These are phyloP conservation scores for Limenitis camilla DNA, from an alignment of 2,888 invertebrate genomes.

Conservation along the genomic window DNA sequence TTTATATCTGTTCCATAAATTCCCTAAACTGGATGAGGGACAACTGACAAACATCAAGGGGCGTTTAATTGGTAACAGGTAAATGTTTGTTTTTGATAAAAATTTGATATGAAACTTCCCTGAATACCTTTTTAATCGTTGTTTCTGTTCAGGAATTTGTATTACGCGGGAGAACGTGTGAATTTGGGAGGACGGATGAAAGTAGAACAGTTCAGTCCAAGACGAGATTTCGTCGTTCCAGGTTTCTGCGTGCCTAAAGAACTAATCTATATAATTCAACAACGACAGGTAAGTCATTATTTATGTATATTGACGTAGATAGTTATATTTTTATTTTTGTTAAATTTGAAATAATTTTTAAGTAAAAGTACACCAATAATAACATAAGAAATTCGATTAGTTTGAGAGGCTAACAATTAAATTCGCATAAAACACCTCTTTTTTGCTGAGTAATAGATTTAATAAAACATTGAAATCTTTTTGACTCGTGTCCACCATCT, in stretches of 20 bases:
- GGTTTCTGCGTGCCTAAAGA: constrained; percentile 77
- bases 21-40: constrained; percentile 83
- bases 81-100: constrained; percentile 49
- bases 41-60: constrained; percentile 83
- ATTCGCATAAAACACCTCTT: too few relatives aligned
- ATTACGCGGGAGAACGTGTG: constrained; percentile 77
- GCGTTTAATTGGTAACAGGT: constrained; percentile 85
- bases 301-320: background rate
- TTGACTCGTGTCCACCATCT: too few relatives aligned
- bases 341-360: too few relatives aligned
- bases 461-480: too few relatives aligned
- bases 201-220: constrained; percentile 77
- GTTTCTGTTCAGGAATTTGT: constrained; percentile 78
- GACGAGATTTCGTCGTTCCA: constrained; percentile 87
- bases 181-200: constrained; percentile 77
- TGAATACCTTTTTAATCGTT: background rate
- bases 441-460: too few relatives aligned
- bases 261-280: constrained; percentile 55
- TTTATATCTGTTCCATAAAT: constrained; percentile 81
- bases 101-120: background rate
- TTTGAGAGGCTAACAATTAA: too few relatives aligned
- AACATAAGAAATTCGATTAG: too few relatives aligned
- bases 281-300: constrained; percentile 47
- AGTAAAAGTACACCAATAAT: too few relatives aligned
- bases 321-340: too few relatives aligned